These are phyloP conservation scores for Trematomus loennbergii DNA, from an alignment of 2,113 vertebrate species.

Conservation along the genomic window DNA sequence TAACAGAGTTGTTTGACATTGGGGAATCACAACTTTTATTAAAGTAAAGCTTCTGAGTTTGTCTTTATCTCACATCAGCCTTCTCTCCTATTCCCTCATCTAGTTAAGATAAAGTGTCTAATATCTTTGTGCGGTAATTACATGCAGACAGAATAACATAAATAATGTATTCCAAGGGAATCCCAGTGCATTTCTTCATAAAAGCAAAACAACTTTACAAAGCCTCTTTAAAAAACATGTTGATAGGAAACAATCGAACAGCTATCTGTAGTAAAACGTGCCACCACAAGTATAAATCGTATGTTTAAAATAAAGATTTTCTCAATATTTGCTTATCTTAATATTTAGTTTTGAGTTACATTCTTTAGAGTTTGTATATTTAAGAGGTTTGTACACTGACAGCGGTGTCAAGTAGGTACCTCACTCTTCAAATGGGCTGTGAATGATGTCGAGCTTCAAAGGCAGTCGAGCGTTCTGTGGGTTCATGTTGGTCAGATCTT, in stretches of 20 bases:
- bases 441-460: conserved; percentile 3
- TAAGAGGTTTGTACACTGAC: background rate
- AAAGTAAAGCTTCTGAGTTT: background rate
- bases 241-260: background rate
- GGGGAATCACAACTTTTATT: background rate
- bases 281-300: background rate
- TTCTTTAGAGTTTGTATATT: conserved; percentile 23
- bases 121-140: conserved; percentile 16
- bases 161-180: conserved; percentile 72
- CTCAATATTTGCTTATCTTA: background rate
- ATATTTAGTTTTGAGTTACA: background rate
- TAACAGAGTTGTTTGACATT: background rate
- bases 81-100: background rate
- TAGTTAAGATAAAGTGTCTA: conserved; percentile 5
- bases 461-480: conserved; percentile 20
- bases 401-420: conserved; percentile 17
- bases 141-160: conserved; percentile 36
- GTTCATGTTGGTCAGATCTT: background rate
- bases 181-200: conserved; percentile 45
- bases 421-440: background rate
- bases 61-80: background rate
- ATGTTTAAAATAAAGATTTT: conserved; percentile 21
- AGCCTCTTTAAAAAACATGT: conserved; percentile 19
- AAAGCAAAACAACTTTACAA: conserved; percentile 51
- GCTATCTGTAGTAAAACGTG: background rate